Percentiles rank a stretch among this genome's conserved stretches.
Conservation (phyloP, 2,797 vertebrate species). For the Tauraco hartlaubi region DNA sequence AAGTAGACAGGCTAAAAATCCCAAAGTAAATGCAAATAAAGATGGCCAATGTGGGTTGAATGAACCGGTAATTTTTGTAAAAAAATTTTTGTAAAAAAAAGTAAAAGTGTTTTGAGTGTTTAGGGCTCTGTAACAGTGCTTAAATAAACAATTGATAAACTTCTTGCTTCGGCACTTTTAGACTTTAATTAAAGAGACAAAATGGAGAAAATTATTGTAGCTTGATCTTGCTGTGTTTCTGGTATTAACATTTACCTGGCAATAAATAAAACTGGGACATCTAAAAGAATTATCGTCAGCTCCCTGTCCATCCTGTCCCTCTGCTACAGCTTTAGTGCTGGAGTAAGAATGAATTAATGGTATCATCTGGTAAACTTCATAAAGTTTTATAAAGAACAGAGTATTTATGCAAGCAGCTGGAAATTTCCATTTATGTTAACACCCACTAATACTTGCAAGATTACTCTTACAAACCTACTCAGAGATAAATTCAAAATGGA, state of each 20-base stretch:
- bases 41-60: not conserved
- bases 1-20: not conserved
- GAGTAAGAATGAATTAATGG: not conserved
- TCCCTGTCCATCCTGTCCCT: not conserved
- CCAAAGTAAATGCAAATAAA: not conserved
- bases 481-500: not conserved
- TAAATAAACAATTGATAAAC: not conserved
- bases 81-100: no score
- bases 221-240: not conserved
- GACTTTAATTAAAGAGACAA: not conserved
- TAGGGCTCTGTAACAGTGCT: not conserved
- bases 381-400: not conserved
- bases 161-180: not conserved
- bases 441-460: not conserved
- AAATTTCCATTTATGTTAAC: not conserved
- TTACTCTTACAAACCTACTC: not conserved
- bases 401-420: not conserved
- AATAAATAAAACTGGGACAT: not conserved
- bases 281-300: not conserved
- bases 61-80: accelerated
- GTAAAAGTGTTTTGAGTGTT: not conserved
- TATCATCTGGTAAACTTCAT: not conserved
- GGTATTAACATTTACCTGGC: not conserved
- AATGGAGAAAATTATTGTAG: not conserved
- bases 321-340: not conserved